Conservation (phyloP, 2,888 invertebrate species). For the Chromoteleia sp. region DNA sequence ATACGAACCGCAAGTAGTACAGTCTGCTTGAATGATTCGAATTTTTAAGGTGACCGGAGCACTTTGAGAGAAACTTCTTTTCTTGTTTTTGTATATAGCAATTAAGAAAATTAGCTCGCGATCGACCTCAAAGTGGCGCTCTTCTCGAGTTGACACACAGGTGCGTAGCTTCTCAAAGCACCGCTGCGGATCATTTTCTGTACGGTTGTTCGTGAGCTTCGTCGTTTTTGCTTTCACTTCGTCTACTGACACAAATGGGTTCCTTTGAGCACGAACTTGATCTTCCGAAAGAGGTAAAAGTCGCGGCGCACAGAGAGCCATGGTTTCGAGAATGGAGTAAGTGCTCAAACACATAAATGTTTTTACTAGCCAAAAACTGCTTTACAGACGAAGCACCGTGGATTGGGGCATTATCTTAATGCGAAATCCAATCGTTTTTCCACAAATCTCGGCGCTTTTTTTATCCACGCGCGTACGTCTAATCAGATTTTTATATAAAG, state of each 20-base stretch:
- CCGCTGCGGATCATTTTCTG: conserved; percentile 52
- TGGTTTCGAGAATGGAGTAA: conserved; percentile 58
- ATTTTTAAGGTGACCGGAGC: not conserved
- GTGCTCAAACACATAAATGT: conserved; percentile 68
- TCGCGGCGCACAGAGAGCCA: conserved; percentile 52
- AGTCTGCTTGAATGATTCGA: not conserved
- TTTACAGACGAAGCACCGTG: conserved; percentile 46
- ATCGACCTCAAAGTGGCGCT: conserved; percentile 51
- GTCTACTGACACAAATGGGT: conserved; percentile 65
- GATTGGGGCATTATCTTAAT: conserved; percentile 64
- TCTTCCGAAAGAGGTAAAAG: conserved; percentile 69
- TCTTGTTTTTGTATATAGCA: conserved; percentile 18
- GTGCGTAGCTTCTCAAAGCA: conserved; percentile 58
- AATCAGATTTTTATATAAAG: conserved; percentile 56
- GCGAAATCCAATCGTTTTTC: conserved; percentile 66
- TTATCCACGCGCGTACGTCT: conserved; percentile 21
- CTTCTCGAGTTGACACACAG: conserved; percentile 56
- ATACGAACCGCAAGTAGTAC: not conserved
- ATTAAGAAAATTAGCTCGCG: conserved; percentile 55
- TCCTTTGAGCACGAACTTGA: conserved; percentile 67
- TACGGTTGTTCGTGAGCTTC: conserved; percentile 50
- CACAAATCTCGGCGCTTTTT: conserved; percentile 43
- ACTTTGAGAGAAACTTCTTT: not conserved
- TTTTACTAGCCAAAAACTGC: conserved; percentile 66
- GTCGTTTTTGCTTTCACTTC: conserved; percentile 66